Base-by-base conservation (phyloP, 2,797 vertebrate species). In the Ciconia nigra region DNA sequence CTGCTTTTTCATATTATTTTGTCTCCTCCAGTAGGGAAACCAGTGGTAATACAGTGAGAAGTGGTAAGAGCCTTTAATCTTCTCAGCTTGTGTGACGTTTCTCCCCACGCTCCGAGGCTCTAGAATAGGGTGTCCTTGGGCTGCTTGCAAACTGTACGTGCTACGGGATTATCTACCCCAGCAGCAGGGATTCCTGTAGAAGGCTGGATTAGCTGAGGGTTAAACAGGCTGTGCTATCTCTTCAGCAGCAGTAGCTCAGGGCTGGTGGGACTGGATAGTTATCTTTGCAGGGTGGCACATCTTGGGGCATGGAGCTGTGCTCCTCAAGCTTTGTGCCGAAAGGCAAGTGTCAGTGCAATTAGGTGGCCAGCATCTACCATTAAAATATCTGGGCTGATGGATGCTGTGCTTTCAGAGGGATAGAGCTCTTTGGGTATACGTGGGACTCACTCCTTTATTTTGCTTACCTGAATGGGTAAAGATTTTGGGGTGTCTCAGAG, bases 81-180 rank as follows among this genome's bases (percentile, higher is more conserved):
- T 62, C 74, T 89, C 1, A 2, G 17, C 41, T 69, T 26, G 8
- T 6, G 6, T 28, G 41, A 31, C 14, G 29, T 46, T 79, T 69
- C 19, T 65, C 28, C 19, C 29, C 0, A 0, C 2, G 4, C 6
- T 59, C 33, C 0, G 2, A 41, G 19, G 29, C 61, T 41, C 25
- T 15, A 41, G 41, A 41, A 9, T 5, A 26, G 31, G 16, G 14
- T 65, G 26, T 65, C 41, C 22, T 70, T 22, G 29, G 46, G 61
- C 41, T 26, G 9, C 41, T 65, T 5, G 20, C 44, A 63, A 44
- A 14, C 28, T 2, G 0, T 16, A 19, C 0, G 0, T 55, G 29
- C 44, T 39, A 6, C 2, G 8, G 33, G 41, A 66, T 70, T 55
- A 15, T 19, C 17, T 22, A 7, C 29, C n/a, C 26, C 47, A 35